Conservation (phyloP, 2,113 vertebrate species). For the Chamaea fasciata region DNA sequence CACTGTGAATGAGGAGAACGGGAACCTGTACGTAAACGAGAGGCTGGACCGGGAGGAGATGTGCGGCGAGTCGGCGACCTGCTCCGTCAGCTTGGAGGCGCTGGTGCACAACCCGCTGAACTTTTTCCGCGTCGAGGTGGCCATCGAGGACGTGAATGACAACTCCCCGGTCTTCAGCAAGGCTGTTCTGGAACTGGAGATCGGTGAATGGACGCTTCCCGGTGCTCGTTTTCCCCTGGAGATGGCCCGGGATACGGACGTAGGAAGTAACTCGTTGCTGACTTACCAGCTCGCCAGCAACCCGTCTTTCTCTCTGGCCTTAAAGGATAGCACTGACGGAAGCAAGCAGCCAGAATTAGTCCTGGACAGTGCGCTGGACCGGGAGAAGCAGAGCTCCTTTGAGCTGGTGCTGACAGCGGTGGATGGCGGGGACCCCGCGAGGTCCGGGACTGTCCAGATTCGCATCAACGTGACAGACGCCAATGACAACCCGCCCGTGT, state of each 20-base stretch:
- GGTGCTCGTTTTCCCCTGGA: too few relatives aligned
- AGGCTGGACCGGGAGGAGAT: too few relatives aligned
- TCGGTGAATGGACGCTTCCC: rapidly evolving
- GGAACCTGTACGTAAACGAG: too few relatives aligned
- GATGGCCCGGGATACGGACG: rapidly evolving
- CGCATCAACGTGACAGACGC: too few relatives aligned
- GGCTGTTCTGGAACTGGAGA: background rate
- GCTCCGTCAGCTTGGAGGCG: too few relatives aligned
- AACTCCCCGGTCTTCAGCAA: background rate
- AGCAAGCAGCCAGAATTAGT: background rate
- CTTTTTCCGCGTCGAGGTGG: background rate
- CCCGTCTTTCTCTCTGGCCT: rapidly evolving
- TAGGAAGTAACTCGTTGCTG: rapidly evolving
- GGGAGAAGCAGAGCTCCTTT: background rate
- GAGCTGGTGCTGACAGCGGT: too few relatives aligned
- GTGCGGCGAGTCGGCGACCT: too few relatives aligned
- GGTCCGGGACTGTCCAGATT: too few relatives aligned
- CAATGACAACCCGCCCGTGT: too few relatives aligned
- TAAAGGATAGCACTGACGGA: rapidly evolving
- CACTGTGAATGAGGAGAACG: too few relatives aligned
- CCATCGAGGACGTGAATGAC: background rate
- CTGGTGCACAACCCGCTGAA: too few relatives aligned
- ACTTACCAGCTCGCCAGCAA: background rate
- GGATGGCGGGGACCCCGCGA: too few relatives aligned
- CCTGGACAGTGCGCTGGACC: rapidly evolving